Evolutionary conservation across 1,140 invertebrate genomes (phyloP).

Genomic region (Lysiphlebus fabarum): DNA sequence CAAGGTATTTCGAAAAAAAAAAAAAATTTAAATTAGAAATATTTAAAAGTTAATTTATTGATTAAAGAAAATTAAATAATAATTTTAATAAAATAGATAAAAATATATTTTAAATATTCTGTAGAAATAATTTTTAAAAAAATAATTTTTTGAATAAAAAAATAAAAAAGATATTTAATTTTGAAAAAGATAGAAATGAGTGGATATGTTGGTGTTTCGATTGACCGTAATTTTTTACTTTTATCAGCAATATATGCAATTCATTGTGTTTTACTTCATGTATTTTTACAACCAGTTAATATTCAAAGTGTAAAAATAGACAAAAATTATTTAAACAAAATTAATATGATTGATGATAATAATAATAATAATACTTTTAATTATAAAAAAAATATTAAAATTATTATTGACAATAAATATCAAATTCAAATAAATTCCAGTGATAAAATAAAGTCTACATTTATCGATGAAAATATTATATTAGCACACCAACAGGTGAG

Average conservation of each 20-base stretch:
- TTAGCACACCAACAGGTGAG: too few relatives aligned
- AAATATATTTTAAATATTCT: too few relatives aligned
- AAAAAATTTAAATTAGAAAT: too few relatives aligned
- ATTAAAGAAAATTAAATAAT: too few relatives aligned
- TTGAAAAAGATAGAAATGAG: constrained; percentile 24
- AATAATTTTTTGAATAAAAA: constrained; percentile 3
- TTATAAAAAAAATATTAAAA: not conserved
- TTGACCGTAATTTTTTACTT: constrained; percentile 28
- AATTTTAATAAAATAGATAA: too few relatives aligned
- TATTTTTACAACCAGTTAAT: constrained; percentile 18
- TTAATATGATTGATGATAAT: not conserved
- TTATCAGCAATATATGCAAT: constrained; percentile 28
- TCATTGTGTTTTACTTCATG: constrained; percentile 25
- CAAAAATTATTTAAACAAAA: not conserved
- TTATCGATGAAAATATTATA: not conserved
- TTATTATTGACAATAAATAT: not conserved
- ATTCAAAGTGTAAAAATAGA: constrained; percentile 1
- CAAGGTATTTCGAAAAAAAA: too few relatives aligned
- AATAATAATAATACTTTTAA: constrained; percentile 2
- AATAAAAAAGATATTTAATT: too few relatives aligned
- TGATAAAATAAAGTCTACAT: not conserved
- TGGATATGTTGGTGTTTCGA: constrained; percentile 7
- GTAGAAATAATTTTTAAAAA: too few relatives aligned
- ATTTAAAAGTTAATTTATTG: too few relatives aligned
- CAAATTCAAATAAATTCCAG: not conserved